Base-by-base conservation (phyloP, 2,888 invertebrate genomes). In the Ethmia dodecea region DNA sequence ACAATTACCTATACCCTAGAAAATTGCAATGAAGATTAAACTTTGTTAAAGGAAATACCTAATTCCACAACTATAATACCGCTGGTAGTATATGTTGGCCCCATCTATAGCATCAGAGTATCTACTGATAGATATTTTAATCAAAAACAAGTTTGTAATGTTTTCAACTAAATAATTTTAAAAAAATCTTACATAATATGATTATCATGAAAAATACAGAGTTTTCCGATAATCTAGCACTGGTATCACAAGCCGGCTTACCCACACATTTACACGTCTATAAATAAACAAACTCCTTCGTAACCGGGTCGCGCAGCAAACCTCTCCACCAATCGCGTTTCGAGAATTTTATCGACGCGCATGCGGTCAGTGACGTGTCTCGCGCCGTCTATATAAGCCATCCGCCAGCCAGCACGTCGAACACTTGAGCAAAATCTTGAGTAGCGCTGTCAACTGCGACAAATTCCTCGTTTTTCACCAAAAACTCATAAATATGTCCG, bases 401-500 rank as follows among this genome's bases (percentile, higher is more conserved):
- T 33, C 38, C 52, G 49, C 60, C 18, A 40, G 44, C 45, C 49
- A 43, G 40, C 51, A 42, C 45, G 45, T 22, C 59, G 45, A 69
- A 60, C 72, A 81, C 68, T 57, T 52, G 64, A 60, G 69, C 62
- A 61, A 62, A 63, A 63, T 52, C 55, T 30, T 38, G 35, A 68
- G 68, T 60, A 2, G 26, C 58, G 47, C 53, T 50, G 67, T 67
- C 63, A 60, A 28, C 55, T 45, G 52, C 11, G 56, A 62, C 52
- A 53, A 53, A 53, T 56, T 58, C 47, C 49, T 51, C 57, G 62
- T 64, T 52, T 44, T 26, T 26, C 26, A 26, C 48, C 46, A 2
- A 11, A 26, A 26, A 5, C n/a, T 44, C 50, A 48, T 56, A 80
- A 89, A 79, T 71, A 94, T 95, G 95, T 94, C 94, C 63, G 94